Evolutionary conservation across 2,888 invertebrate genomes (phyloP), one percentile per base, ranked within the genome.

Genomic region (Bruchidius siliquastri): DNA sequence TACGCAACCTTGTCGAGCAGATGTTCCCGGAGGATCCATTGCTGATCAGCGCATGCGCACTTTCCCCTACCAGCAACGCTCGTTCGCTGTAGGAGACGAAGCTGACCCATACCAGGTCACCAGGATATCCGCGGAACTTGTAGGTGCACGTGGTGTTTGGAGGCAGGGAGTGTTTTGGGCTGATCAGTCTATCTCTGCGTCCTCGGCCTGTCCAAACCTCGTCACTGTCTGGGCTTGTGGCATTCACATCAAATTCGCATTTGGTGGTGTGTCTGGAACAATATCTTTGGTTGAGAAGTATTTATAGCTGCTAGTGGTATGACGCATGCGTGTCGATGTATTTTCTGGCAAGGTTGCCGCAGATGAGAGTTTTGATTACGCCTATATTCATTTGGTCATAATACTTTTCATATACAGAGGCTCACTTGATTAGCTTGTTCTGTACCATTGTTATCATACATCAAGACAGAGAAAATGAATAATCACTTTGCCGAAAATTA

Each of bases 71-170:
- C 80, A 92, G 88, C 76, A 94, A 87, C 77, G 94, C 93, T 83
- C 94, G 91, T 81, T 95, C 93, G 79, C 92, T 93, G 87, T 94
- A 96, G 77, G 94, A 94, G 77, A 94, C 91, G 85, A 96, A 96
- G 86, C 94, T 95, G 79, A 96, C 89, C 96, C 96, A 96, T 74
- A 96, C 92, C 76, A 93, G 90, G 85, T 95, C 95, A 72, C 92
- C 91, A 8, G 92, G 90, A 77, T 92, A 90, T 30, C 95, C 96
- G 83, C 92, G 91, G 85, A 96, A 94, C 79, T 91, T 92, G 90
- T 95, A 96, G 30, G 93, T 93, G 88, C 96, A 96, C 69, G 94
- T 95, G 73, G 95, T 94, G 83, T 94, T 93, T 0, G 95, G 94
- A 21, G 96, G 94, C 80, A 96, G 88, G 70, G 95, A 94, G 87